phyloP scores from a whole-genome alignment of 2,888 invertebrate species.

The Eledone cirrhosa region DNA sequence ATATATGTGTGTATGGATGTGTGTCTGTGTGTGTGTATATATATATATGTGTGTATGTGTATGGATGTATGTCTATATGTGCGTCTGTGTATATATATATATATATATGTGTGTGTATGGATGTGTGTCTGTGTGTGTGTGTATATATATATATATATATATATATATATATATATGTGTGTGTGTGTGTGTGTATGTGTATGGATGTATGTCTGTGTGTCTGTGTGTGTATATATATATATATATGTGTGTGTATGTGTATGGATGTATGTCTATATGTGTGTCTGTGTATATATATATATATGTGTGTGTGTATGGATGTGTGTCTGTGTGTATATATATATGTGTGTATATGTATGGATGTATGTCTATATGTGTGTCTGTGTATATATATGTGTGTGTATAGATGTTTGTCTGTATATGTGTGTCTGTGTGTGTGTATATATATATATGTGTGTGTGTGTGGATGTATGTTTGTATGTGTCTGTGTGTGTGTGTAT shows the following conservation, averaged over 20 bases:
- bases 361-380: background rate
- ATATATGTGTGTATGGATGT: background rate
- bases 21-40: background rate
- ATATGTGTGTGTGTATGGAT: background rate
- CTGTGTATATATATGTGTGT: background rate
- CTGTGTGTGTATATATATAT: background rate
- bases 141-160: background rate
- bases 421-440: background rate
- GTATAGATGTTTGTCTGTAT: background rate
- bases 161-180: background rate
- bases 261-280: background rate
- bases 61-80: background rate
- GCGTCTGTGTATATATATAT: background rate
- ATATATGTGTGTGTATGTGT: background rate
- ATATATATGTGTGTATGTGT: background rate
- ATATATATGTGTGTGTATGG: no score
- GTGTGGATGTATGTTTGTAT: background rate
- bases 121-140: background rate
- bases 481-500: background rate
- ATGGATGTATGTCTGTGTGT: background rate
- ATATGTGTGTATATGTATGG: background rate
- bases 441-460: background rate
- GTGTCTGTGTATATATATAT: background rate
- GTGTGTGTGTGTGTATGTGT: background rate
- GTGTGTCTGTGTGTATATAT: no score